Percentiles rank a stretch among this genome's conserved stretches.
Evolutionary conservation across 2,113 vertebrate species (phyloP).

Genomic region (Cyanocitta stelleri): DNA sequence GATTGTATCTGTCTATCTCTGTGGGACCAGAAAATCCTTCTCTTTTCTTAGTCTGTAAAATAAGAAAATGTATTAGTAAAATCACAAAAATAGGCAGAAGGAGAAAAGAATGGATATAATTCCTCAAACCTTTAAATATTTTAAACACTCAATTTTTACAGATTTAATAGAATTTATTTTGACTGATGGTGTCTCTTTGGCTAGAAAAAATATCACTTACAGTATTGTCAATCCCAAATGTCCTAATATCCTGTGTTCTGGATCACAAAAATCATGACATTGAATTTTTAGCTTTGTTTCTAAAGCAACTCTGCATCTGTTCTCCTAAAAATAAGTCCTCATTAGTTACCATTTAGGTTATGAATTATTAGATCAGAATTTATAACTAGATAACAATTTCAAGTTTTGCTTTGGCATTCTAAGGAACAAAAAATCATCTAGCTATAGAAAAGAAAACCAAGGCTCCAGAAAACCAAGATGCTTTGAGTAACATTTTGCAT

Average conservation of each 20-base stretch:
- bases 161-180: neutral
- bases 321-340: slow-evolving; percentile 46
- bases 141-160: neutral
- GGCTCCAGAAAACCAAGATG: neutral
- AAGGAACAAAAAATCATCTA: neutral
- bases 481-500: neutral
- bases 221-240: neutral
- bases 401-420: neutral
- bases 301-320: slow-evolving; percentile 17
- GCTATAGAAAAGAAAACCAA: neutral
- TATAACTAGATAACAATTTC: neutral
- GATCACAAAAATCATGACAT: slow-evolving; percentile 24
- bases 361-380: slow-evolving; percentile 34
- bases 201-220: neutral
- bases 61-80: neutral
- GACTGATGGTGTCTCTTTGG: neutral
- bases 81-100: neutral
- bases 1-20: neutral
- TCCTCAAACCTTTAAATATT: neutral
- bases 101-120: neutral
- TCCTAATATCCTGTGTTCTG: neutral
- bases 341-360: slow-evolving; percentile 44
- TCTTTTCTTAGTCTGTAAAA: neutral
- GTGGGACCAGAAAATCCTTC: neutral
- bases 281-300: slow-evolving; percentile 17